Conservation (phyloP, 1,140 invertebrate species). For the Hypothenemus hampei region DNA sequence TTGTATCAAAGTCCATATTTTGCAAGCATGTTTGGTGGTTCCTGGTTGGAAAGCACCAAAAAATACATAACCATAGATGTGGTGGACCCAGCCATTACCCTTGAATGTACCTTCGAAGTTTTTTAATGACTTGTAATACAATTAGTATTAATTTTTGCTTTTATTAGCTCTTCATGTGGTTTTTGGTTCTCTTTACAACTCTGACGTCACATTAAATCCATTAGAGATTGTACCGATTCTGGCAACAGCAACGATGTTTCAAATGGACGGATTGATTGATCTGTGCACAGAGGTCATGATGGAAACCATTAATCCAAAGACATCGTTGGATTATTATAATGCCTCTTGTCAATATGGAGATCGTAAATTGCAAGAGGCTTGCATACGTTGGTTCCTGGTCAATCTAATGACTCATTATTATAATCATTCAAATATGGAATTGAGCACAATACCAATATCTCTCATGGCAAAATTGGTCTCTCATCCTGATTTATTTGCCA, state of each 20-base stretch:
- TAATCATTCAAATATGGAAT: slow-evolving; percentile 49
- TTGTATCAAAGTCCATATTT: slow-evolving; percentile 78
- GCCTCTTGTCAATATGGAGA: slow-evolving; percentile 65
- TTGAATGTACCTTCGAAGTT: slow-evolving; percentile 54
- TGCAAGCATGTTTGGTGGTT: slow-evolving; percentile 78
- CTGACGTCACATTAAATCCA: slow-evolving; percentile 69
- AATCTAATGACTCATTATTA: slow-evolving; percentile 62
- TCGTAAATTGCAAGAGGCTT: slow-evolving; percentile 55
- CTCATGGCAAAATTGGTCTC: slow-evolving; percentile 63
- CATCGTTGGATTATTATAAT: slow-evolving; percentile 65
- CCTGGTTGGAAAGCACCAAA: slow-evolving; percentile 70
- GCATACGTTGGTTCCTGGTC: slow-evolving; percentile 65
- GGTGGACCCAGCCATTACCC: slow-evolving; percentile 67
- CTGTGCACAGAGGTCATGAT: slow-evolving; percentile 72
- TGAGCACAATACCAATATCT: slow-evolving; percentile 47
- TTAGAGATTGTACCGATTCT: slow-evolving; percentile 65
- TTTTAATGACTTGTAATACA: neutral
- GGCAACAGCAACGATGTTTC: slow-evolving; percentile 72
- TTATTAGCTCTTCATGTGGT: slow-evolving; percentile 63
- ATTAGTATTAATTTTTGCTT: too few relatives aligned
- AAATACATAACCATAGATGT: slow-evolving; percentile 66
- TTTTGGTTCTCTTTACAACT: slow-evolving; percentile 74
- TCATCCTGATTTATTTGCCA: slow-evolving; percentile 64
- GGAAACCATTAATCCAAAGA: slow-evolving; percentile 67
- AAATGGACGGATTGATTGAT: slow-evolving; percentile 68